Conservation (phyloP, 2,113 vertebrate species). For the Eleginops maclovinus region DNA sequence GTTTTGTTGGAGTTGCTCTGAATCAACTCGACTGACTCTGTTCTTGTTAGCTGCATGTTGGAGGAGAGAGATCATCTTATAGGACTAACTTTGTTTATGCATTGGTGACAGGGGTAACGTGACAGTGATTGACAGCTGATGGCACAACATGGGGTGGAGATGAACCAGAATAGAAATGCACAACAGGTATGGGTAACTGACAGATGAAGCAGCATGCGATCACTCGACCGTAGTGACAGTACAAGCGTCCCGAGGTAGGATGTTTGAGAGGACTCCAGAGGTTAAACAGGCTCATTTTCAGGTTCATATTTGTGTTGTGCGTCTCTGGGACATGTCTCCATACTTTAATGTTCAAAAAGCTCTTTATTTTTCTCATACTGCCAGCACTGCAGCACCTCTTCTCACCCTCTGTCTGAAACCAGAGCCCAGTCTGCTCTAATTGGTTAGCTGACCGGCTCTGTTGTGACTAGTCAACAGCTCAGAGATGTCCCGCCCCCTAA, state of each 20-base stretch:
- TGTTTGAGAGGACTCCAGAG: slow-evolving; percentile 24
- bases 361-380: too few species aligned
- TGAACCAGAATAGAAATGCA: slow-evolving; percentile 32
- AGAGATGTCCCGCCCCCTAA: too few species aligned
- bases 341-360: too few species aligned
- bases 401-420: too few species aligned
- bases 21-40: neutral
- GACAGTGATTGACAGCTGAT: slow-evolving; percentile 39
- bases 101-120: slow-evolving; percentile 1
- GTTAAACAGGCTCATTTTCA: slow-evolving; percentile 21
- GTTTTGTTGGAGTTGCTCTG: slow-evolving; percentile 20
- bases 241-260: slow-evolving; percentile 5
- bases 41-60: neutral
- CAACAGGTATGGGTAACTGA: slow-evolving; percentile 40
- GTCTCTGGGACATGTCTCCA: too few species aligned
- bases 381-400: too few species aligned
- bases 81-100: slow-evolving; percentile 30
- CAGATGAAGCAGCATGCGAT: slow-evolving; percentile 12
- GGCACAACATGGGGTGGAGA: slow-evolving; percentile 12
- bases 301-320: too few species aligned
- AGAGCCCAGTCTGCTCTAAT: too few species aligned
- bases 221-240: neutral
- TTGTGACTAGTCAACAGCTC: too few species aligned
- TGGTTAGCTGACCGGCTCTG: too few species aligned
- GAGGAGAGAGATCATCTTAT: neutral